Conservation (phyloP, 2,797 vertebrate genomes). For the Hydrophis major region DNA sequence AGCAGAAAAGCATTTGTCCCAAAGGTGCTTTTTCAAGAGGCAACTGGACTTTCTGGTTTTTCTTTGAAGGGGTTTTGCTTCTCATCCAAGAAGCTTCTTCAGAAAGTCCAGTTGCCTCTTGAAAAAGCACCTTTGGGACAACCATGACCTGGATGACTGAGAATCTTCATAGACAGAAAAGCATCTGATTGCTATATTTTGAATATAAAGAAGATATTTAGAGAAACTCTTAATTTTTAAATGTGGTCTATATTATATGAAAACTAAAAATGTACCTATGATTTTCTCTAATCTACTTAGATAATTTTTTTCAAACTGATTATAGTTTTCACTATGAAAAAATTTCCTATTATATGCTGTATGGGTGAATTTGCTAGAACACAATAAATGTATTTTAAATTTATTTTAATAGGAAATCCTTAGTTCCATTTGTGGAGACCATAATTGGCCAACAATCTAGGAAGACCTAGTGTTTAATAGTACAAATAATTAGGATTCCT, state of each 20-base stretch:
- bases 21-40: too few species aligned
- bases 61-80: too few species aligned
- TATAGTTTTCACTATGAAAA: not conserved
- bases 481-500: not conserved
- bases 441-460: constrained; percentile 25
- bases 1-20: not conserved
- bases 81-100: too few species aligned
- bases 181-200: not conserved
- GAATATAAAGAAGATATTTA: not conserved
- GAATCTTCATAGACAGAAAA: not conserved
- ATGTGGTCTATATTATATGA: not conserved
- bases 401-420: constrained; percentile 13
- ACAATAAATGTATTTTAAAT: not conserved
- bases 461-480: constrained; percentile 2
- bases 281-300: not conserved
- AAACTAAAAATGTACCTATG: not conserved
- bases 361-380: not conserved
- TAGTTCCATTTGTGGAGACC: constrained; percentile 37
- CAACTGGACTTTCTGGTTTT: too few species aligned
- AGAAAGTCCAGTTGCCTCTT: too few species aligned
- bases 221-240: not conserved
- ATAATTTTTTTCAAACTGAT: not conserved
- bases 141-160: too few species aligned
- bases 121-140: too few species aligned
- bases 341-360: not conserved